Conservation (phyloP, 2,888 invertebrate species). For the Argyra leucocephala region DNA sequence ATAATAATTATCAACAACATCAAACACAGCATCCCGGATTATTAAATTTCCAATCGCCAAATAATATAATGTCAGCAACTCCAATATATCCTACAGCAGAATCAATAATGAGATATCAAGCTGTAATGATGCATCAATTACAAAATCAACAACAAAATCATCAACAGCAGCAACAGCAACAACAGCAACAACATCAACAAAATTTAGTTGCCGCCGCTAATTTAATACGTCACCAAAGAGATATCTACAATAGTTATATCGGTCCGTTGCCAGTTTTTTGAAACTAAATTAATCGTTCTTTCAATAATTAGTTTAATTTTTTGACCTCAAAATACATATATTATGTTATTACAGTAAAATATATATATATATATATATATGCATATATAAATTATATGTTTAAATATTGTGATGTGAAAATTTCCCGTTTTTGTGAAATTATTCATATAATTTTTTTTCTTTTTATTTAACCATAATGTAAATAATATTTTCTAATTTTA, state of each 20-base stretch:
- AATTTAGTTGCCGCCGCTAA: slow-evolving; percentile 3
- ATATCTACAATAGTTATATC: slow-evolving; percentile 8
- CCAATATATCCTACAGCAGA: background rate
- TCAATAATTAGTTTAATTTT: background rate
- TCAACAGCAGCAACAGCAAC: slow-evolving; percentile 14
- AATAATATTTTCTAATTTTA: too few relatives aligned
- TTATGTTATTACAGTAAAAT: background rate
- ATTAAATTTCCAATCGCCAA: background rate
- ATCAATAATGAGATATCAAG: slow-evolving; percentile 8
- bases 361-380: too few relatives aligned
- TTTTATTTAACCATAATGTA: too few relatives aligned
- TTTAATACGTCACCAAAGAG: background rate
- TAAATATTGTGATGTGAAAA: background rate
- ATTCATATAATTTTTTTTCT: background rate
- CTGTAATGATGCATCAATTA: background rate
- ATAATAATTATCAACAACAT: background rate
- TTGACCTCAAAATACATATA: too few relatives aligned
- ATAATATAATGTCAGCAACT: background rate
- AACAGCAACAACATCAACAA: slow-evolving; percentile 1
- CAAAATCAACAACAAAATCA: slow-evolving; percentile 12
- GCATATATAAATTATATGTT: background rate
- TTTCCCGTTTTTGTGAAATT: background rate
- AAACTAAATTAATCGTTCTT: background rate
- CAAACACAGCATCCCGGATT: background rate
- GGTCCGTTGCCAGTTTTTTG: slow-evolving; percentile 8